A percentile compares a stretch with the other conserved stretches of the same genome.
Conservation (phyloP, 2,797 vertebrate species). For the Parauchenoglanis ngamensis region DNA sequence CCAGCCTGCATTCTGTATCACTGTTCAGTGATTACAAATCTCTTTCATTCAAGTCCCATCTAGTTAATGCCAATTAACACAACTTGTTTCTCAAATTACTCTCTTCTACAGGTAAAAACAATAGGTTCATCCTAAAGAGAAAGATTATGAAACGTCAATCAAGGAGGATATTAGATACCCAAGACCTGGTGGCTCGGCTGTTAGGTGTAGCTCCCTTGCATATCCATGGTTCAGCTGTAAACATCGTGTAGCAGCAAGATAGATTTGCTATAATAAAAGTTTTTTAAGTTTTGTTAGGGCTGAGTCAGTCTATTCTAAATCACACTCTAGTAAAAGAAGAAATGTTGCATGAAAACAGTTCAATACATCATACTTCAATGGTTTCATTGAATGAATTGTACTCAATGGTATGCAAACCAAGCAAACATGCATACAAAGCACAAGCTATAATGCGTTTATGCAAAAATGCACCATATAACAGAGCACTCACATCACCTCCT, state of each 20-base stretch:
- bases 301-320: constrained; percentile 3
- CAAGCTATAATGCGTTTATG: constrained; percentile 26
- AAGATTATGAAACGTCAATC: background rate
- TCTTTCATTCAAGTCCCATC: background rate
- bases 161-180: background rate
- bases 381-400: constrained; percentile 1
- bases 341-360: background rate
- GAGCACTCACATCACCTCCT: background rate
- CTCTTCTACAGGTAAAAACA: background rate
- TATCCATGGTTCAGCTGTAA: background rate
- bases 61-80: background rate
- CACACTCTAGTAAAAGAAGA: background rate
- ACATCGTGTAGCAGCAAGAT: background rate
- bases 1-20: background rate
- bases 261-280: background rate
- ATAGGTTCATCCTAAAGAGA: background rate
- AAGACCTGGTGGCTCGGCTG: background rate
- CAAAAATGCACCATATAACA: background rate
- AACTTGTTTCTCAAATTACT: background rate
- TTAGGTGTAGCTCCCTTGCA: background rate
- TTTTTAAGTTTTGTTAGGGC: background rate
- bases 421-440: constrained; percentile 24
- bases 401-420: constrained; percentile 1
- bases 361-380: background rate
- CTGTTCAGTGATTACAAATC: background rate